A percentile compares a stretch with the other conserved stretches of the same genome.
Evolutionary conservation across 2,113 vertebrate genomes (phyloP).

Genomic region (Pagrus major): DNA sequence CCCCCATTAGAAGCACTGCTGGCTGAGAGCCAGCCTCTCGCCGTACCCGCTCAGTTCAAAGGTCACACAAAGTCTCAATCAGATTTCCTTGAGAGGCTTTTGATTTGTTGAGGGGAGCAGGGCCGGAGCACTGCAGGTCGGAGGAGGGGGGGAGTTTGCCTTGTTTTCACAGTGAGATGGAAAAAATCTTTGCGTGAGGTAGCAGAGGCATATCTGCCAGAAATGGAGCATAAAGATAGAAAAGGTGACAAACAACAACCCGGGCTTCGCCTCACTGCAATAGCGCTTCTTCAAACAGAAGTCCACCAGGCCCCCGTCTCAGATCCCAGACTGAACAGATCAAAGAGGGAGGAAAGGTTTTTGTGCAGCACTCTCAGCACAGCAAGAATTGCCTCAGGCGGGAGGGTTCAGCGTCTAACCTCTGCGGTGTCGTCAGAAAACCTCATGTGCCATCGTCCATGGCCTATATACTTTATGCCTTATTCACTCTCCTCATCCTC

Average conservation of each 20-base stretch:
- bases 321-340: constrained; percentile 53
- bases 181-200: constrained; percentile 30
- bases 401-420: constrained; percentile 47
- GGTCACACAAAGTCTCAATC: constrained; percentile 74
- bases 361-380: constrained; percentile 44
- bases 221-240: constrained; percentile 41
- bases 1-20: constrained; percentile 52
- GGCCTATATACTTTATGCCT: constrained; percentile 69
- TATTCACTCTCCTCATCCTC: constrained; percentile 49
- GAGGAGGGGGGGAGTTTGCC: neutral
- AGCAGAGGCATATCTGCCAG: constrained; percentile 37
- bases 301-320: constrained; percentile 25
- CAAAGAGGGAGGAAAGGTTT: constrained; percentile 54
- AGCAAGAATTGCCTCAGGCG: constrained; percentile 49
- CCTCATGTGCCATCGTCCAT: constrained; percentile 59
- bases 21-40: constrained; percentile 57
- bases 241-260: constrained; percentile 42
- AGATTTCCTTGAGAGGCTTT: constrained; percentile 67
- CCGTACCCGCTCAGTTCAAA: constrained; percentile 64
- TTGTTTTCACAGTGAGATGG: constrained; percentile 22
- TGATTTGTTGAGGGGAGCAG: constrained; percentile 59
- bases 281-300: constrained; percentile 42
- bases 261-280: constrained; percentile 38
- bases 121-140: neutral
- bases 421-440: constrained; percentile 44